Evolutionary conservation across 2,888 invertebrate species (phyloP).

Genomic region (Drosophila mercatorum): DNA sequence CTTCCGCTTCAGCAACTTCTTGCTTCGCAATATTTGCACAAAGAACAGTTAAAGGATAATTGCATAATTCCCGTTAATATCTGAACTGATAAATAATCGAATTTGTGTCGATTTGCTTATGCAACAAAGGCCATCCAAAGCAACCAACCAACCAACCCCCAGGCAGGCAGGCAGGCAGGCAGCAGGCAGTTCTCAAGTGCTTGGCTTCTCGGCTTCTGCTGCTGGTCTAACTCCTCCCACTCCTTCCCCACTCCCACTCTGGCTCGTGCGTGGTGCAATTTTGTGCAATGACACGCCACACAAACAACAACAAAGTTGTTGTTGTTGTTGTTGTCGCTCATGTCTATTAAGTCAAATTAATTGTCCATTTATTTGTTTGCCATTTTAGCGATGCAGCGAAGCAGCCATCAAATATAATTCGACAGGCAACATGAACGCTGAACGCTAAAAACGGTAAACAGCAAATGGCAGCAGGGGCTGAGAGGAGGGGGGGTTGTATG

Average conservation of each 20-base stretch:
- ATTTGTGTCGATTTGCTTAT: constrained; percentile 14
- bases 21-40: neutral
- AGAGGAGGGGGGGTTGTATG: neutral
- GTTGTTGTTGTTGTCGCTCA: constrained; percentile 35
- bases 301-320: constrained; percentile 4
- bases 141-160: too few species aligned
- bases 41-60: neutral
- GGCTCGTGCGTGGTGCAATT: constrained; percentile 50
- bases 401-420: constrained; percentile 77
- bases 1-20: neutral
- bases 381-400: constrained; percentile 39
- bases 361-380: constrained; percentile 77
- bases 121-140: neutral
- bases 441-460: constrained; percentile 29
- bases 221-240: neutral
- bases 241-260: neutral
- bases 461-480: neutral
- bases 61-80: neutral
- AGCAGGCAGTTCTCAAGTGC: constrained; percentile 1
- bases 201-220: too few species aligned
- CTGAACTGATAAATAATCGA: neutral
- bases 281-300: constrained; percentile 54
- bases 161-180: too few species aligned
- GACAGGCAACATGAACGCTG: constrained; percentile 69
- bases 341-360: constrained; percentile 80